Evolutionary conservation across 2,888 invertebrate genomes (phyloP).

Genomic region (Hypomecis atomaria): DNA sequence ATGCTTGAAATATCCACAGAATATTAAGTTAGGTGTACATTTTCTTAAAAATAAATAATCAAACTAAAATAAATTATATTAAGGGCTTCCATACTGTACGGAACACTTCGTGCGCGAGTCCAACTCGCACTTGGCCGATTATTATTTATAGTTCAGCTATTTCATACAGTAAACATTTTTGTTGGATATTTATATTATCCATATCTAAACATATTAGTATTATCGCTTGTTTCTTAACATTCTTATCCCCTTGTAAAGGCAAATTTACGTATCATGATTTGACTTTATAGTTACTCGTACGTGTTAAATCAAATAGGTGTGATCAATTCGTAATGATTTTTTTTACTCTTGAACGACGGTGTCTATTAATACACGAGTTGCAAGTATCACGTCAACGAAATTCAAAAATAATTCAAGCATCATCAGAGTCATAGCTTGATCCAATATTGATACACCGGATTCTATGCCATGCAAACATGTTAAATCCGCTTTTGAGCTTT

Average conservation of each 20-base stretch:
- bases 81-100: no score
- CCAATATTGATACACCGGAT: slow-evolving; percentile 73
- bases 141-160: no score
- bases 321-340: slow-evolving; percentile 11
- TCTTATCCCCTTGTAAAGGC: slow-evolving; percentile 10
- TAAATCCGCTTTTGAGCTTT: slow-evolving; percentile 78
- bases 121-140: no score
- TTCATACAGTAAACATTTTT: no score
- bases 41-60: no score
- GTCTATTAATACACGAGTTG: slow-evolving; percentile 32
- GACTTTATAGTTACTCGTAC: slow-evolving; percentile 6
- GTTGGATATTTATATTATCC: no score
- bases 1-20: no score
- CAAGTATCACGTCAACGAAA: slow-evolving; percentile 35
- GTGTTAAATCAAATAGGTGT: slow-evolving; percentile 26
- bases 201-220: not conserved
- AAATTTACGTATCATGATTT: slow-evolving; percentile 1
- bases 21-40: no score
- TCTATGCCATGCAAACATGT: slow-evolving; percentile 71
- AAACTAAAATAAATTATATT: no score
- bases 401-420: slow-evolving; percentile 50
- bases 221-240: slow-evolving; percentile 23
- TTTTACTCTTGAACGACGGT: slow-evolving; percentile 8
- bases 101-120: no score
- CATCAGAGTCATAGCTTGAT: slow-evolving; percentile 60